Conservation (phyloP, 2,888 invertebrate species). For the Apamea sordens region DNA sequence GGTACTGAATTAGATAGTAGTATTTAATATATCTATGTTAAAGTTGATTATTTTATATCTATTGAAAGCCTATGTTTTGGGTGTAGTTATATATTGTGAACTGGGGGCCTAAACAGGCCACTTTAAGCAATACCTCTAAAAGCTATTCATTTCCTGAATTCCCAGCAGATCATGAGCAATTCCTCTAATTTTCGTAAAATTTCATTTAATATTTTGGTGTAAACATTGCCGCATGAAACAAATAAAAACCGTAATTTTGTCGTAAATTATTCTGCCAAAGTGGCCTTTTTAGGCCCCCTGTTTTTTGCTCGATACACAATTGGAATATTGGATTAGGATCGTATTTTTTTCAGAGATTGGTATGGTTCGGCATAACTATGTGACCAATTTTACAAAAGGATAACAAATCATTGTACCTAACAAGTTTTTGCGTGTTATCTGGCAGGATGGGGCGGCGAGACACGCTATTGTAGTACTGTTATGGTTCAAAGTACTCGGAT, state of each 20-base stretch:
- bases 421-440: constrained; percentile 60
- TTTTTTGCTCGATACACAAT: not conserved
- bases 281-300: no score
- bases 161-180: no score
- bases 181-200: no score
- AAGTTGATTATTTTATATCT: not conserved
- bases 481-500: constrained; percentile 72
- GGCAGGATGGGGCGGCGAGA: constrained; percentile 32
- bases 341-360: not conserved
- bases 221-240: no score
- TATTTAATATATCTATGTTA: not conserved
- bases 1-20: not conserved
- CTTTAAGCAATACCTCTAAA: no score
- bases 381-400: constrained; percentile 39
- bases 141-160: no score
- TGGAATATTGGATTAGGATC: not conserved
- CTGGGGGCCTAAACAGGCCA: no score
- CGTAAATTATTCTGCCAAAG: no score
- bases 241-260: no score
- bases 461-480: constrained; percentile 63
- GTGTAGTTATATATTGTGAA: not conserved
- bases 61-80: not conserved
- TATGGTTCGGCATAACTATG: constrained; percentile 6
- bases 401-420: constrained; percentile 64
- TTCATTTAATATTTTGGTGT: no score